phyloP scores from a whole-genome alignment of 2,888 invertebrate genomes.

The Thecophora atra region DNA sequence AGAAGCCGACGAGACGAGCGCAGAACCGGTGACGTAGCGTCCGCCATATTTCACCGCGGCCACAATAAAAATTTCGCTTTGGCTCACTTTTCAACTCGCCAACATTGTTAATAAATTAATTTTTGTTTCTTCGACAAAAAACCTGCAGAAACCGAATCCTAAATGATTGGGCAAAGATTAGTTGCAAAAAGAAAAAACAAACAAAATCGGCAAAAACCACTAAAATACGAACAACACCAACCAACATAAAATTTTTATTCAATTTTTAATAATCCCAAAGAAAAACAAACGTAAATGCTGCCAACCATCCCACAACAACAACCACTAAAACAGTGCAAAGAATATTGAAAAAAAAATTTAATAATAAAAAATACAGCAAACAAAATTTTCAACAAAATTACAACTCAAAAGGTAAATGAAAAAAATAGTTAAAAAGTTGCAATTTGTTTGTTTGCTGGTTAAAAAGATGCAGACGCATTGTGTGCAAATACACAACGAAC shows the following conservation, averaged over 20 bases:
- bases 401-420: slow-evolving; percentile 31
- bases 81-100: slow-evolving; percentile 46
- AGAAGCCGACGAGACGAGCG: slow-evolving; percentile 44
- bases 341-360: slow-evolving; percentile 3
- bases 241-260: not conserved
- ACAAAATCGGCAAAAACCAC: slow-evolving; percentile 3
- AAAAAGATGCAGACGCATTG: not conserved
- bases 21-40: slow-evolving; percentile 67
- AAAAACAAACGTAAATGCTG: not conserved
- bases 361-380: slow-evolving; percentile 6
- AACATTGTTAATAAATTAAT: slow-evolving; percentile 5
- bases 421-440: not conserved
- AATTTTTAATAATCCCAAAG: not conserved
- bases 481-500: not conserved
- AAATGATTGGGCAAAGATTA: no score
- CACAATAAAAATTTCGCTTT: slow-evolving; percentile 54
- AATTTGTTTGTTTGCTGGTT: not conserved
- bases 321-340: slow-evolving; percentile 9
- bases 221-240: not conserved
- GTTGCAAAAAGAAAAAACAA: no score
- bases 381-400: slow-evolving; percentile 43
- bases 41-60: slow-evolving; percentile 66
- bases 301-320: no score
- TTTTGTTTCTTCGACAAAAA: not conserved
- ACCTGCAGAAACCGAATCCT: no score